Evolutionary conservation across 1,140 invertebrate genomes (phyloP).

Genomic region (Lasaia peninsularis): DNA sequence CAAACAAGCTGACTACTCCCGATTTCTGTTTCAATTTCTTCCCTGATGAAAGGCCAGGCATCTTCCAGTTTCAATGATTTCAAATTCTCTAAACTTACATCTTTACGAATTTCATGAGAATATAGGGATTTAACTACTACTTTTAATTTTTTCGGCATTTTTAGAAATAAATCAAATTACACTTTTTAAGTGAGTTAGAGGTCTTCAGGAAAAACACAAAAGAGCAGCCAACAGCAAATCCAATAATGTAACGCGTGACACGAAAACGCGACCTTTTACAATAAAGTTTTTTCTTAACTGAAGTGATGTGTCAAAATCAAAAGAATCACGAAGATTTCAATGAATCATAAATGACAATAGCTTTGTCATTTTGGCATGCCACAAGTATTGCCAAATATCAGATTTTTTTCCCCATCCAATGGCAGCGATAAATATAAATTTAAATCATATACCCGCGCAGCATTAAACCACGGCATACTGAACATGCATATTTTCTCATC

Average conservation of each 20-base stretch:
- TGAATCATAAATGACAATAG: background rate
- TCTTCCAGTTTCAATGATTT: constrained; percentile 71
- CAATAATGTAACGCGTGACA: background rate
- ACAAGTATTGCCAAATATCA: too few species aligned
- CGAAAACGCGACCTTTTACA: background rate
- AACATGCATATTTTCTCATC: too few species aligned
- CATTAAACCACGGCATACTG: too few species aligned
- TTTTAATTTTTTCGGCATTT: constrained; percentile 75
- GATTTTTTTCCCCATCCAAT: too few species aligned
- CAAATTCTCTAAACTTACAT: constrained; percentile 65
- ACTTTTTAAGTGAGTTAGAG: background rate
- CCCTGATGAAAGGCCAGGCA: constrained; percentile 75
- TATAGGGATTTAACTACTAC: constrained; percentile 70
- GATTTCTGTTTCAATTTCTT: constrained; percentile 74
- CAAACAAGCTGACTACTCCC: constrained; percentile 69
- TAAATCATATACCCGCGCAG: too few species aligned
- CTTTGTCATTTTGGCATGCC: background rate
- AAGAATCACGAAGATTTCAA: background rate
- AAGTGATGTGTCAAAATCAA: background rate
- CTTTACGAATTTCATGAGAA: constrained; percentile 72
- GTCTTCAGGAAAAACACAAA: background rate
- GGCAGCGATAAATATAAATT: too few species aligned
- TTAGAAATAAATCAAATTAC: constrained; percentile 16
- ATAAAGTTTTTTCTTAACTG: background rate
- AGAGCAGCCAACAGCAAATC: background rate